These are phyloP conservation scores for Tipula helvola DNA, from an alignment of 2,888 invertebrate genomes.

Conservation along the genomic window DNA sequence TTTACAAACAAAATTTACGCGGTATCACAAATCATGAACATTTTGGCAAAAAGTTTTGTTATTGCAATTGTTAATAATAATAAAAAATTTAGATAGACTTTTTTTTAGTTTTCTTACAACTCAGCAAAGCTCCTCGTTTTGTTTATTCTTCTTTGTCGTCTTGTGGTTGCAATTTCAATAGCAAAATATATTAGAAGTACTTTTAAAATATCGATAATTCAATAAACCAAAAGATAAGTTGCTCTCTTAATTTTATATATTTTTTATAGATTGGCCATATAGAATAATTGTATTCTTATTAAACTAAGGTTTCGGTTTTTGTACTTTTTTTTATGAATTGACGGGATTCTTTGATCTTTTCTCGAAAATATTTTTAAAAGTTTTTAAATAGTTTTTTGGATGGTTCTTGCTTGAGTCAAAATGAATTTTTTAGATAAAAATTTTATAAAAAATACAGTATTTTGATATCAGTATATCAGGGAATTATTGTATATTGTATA, in stretches of 20 bases:
- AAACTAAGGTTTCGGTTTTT: neutral
- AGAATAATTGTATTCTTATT: neutral
- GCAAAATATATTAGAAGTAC: neutral
- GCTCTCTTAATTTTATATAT: conserved; percentile 6
- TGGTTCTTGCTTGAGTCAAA: conserved; percentile 7
- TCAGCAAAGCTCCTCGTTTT: neutral
- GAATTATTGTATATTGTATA: conserved; percentile 21
- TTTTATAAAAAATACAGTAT: conserved; percentile 10
- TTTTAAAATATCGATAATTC: conserved; percentile 5
- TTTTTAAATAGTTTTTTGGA: neutral
- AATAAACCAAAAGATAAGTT: conserved; percentile 4
- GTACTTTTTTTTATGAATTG: neutral
- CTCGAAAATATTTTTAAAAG: neutral
- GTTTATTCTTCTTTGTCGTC: neutral
- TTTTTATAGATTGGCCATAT: conserved; percentile 9
- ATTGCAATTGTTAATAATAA: neutral
- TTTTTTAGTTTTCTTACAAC: neutral
- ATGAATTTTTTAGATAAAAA: neutral
- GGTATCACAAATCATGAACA: neutral
- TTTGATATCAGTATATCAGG: conserved; percentile 12
- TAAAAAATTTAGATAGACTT: neutral
- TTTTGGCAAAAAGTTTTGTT: neutral
- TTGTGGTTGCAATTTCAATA: neutral
- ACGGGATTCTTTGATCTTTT: neutral
- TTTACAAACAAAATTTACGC: neutral